A percentile compares a stretch with the other conserved stretches of the same genome.
Evolutionary conservation across 2,888 invertebrate genomes (phyloP).

Genomic region (Blomia tropicalis): DNA sequence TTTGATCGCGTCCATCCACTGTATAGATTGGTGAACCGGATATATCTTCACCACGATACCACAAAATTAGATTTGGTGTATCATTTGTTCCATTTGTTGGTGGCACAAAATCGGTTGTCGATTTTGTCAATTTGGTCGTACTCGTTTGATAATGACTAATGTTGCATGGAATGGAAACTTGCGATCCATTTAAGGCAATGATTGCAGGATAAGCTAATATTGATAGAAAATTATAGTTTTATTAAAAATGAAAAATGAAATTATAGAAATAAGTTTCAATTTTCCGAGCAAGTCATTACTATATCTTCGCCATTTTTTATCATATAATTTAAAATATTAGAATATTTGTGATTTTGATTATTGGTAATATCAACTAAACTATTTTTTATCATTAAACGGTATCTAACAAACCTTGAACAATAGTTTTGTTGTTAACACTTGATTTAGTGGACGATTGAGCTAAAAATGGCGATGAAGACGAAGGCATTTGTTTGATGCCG

Average conservation of each 20-base stretch:
- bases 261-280: too few relatives aligned
- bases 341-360: background rate
- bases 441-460: background rate
- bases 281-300: background rate
- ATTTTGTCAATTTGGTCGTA: background rate
- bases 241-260: background rate
- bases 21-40: conserved; percentile 25
- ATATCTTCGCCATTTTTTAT: background rate
- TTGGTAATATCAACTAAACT: background rate
- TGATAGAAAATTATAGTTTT: background rate
- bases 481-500: too few relatives aligned
- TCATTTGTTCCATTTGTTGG: too few relatives aligned
- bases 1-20: conserved; percentile 18
- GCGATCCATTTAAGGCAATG: background rate
- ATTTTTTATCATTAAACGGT: too few relatives aligned
- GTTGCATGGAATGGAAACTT: conserved; percentile 11
- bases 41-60: conserved; percentile 25
- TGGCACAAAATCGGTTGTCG: too few relatives aligned
- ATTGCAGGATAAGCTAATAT: conserved; percentile 14
- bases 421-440: background rate
- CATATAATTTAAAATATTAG: background rate
- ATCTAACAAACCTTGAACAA: conserved; percentile 1
- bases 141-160: background rate
- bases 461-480: background rate
- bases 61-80: conserved; percentile 24